Evolutionary conservation across 2,797 vertebrate genomes (phyloP), one percentile per base, ranked within the genome.

Genomic region (Alcedo quadribrachys): DNA sequence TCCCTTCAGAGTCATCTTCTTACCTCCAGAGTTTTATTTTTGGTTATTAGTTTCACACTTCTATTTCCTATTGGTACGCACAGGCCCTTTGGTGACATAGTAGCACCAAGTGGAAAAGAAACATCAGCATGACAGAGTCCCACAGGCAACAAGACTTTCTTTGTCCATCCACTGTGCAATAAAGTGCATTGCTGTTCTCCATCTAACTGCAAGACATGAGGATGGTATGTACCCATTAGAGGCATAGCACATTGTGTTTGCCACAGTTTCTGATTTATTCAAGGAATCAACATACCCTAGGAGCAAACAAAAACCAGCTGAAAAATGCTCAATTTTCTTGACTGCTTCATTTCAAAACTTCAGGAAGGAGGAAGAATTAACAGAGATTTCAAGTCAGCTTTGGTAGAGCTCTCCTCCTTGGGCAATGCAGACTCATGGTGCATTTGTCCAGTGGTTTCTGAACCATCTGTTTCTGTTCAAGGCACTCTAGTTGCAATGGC

Each of bases 41-140:
- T 83, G 68, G 77, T 88, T 87, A 82, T 90, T 94, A 84, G 87
- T 87, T 87, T 92, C 81, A 73, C 90, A 85, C 88, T 92, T 93
- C 51, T 61, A 28, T 87, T 91, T 90, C 87, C 74, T 86, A 51
- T 68, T 87, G 71, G 30, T 68, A 42, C 0, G 1, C 20, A 60
- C 0, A 0, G 32, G 63, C 60, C 33, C 28, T 80, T 90, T 84
- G 93, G 77, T 91, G 80, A 80, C 81, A 89, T 51, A 35, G 2
- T 37, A 92, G 60, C 63, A 33, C 19, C 48, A 74, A 86, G 53
- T 66, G 86, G 87, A 92, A 94, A 92, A 85, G 85, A 94, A 93
- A 91, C 61, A 76, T 87, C 43, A 30, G 50, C 2, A 5, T 65
- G 87, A 73, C 61, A 82, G 54, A 90, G 43, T 71, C 60, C 27